A percentile compares a stretch with the other conserved stretches of the same genome.
Evolutionary conservation across 1,140 invertebrate genomes (phyloP).

Genomic region (Scaptodrosophila lebanonensis): DNA sequence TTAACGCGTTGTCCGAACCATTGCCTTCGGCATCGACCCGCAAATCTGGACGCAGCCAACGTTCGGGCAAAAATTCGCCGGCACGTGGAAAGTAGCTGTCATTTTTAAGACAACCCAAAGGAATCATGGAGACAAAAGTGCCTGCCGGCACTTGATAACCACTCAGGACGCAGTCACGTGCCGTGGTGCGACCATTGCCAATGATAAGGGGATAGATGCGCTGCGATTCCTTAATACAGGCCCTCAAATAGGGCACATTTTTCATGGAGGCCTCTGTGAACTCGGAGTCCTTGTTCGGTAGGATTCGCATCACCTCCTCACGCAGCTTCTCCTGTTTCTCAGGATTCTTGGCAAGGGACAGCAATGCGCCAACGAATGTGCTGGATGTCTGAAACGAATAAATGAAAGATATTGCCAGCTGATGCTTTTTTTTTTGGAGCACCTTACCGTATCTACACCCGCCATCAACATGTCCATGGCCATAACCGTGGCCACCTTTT

Average conservation of each 20-base stretch:
- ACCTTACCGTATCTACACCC: constrained; percentile 84
- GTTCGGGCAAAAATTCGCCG: constrained; percentile 79
- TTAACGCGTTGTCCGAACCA: constrained; percentile 31
- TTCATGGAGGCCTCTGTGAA: constrained; percentile 79
- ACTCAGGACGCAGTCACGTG: constrained; percentile 78
- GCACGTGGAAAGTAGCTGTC: constrained; percentile 78
- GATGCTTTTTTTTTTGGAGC: neutral
- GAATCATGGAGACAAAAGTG: constrained; percentile 78
- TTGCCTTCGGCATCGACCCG: constrained; percentile 4
- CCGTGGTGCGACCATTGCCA: constrained; percentile 77
- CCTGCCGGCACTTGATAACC: constrained; percentile 80
- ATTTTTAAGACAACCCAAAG: constrained; percentile 73
- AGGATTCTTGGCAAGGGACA: constrained; percentile 81
- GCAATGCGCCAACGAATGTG: constrained; percentile 21
- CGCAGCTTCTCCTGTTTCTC: constrained; percentile 84
- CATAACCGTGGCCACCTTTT: constrained; percentile 81
- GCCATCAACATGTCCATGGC: constrained; percentile 85
- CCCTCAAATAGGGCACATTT: constrained; percentile 80
- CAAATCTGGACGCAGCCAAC: constrained; percentile 80
- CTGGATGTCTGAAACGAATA: constrained; percentile 33
- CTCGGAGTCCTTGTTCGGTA: constrained; percentile 76
- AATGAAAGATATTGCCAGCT: neutral
- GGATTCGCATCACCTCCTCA: constrained; percentile 81
- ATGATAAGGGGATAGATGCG: constrained; percentile 78
- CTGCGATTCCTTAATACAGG: constrained; percentile 81